These are phyloP conservation scores for Athene noctua DNA, from an alignment of 2,113 vertebrate genomes.

Conservation along the genomic window DNA sequence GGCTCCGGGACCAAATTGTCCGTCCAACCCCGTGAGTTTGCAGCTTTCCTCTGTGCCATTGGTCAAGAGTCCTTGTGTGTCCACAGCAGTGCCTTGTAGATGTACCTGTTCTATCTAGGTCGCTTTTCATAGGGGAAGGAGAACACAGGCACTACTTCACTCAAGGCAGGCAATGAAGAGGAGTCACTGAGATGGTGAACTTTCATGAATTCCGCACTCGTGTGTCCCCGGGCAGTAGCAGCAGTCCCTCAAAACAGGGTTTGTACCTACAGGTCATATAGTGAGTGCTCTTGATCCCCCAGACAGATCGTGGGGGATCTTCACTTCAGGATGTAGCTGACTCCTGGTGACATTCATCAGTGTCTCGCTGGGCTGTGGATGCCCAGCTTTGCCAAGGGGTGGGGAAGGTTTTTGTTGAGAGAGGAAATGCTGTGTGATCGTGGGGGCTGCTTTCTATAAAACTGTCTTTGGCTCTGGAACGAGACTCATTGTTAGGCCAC, in stretches of 20 bases:
- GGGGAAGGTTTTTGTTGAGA: neutral
- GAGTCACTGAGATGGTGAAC: no score
- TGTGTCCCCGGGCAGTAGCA: neutral
- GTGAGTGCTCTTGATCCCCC: no score
- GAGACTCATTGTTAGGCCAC: neutral
- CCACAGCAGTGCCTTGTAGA: no score
- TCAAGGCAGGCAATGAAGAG: no score
- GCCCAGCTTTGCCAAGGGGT: rapidly evolving
- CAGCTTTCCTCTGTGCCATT: neutral
- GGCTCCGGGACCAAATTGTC: neutral
- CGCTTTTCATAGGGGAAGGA: no score
- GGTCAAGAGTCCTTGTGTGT: neutral
- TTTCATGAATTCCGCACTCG: no score
- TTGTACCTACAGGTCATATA: neutral
- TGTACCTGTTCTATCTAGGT: neutral
- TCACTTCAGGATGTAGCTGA: neutral
- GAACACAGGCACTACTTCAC: no score
- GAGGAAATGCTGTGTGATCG: neutral
- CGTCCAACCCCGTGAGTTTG: neutral
- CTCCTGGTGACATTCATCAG: rapidly evolving
- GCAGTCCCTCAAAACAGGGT: rapidly evolving
- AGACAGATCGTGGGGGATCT: rapidly evolving
- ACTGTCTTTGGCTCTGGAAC: no score
- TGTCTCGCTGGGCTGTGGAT: rapidly evolving
- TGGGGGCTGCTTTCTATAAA: no score